Evolutionary conservation across 2,113 vertebrate species (phyloP).

Genomic region (Phyllostomus hastatus): DNA sequence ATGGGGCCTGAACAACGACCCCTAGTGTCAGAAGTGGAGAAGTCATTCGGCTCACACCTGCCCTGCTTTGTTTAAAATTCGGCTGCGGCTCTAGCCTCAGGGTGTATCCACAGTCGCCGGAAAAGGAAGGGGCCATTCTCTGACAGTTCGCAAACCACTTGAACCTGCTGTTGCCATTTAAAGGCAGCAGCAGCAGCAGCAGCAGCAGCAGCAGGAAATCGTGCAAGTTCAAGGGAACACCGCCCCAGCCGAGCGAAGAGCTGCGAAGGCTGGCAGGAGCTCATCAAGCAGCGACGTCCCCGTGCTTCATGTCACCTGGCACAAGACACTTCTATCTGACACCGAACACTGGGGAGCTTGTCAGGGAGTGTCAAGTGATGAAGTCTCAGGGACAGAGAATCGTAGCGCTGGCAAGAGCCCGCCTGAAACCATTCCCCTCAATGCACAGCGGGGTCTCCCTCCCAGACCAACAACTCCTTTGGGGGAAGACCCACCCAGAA

Average conservation of each 20-base stretch:
- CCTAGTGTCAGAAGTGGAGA: background rate
- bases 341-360: background rate
- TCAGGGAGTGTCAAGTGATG: background rate
- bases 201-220: conserved; percentile 20
- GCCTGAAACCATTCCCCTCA: background rate
- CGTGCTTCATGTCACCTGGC: conserved; percentile 27
- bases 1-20: background rate
- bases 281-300: background rate
- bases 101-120: background rate
- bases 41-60: background rate
- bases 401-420: background rate
- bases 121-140: conserved; percentile 34
- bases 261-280: background rate
- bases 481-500: background rate
- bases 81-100: conserved; percentile 26
- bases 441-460: background rate
- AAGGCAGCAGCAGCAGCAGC: background rate
- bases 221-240: background rate
- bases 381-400: background rate
- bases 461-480: background rate
- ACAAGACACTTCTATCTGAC: background rate
- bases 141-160: conserved; percentile 54
- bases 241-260: background rate
- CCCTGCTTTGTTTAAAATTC: conserved; percentile 49
- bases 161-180: conserved; percentile 35